Base-by-base conservation (phyloP, 2,888 invertebrate species). In the Drosophila putrida region DNA sequence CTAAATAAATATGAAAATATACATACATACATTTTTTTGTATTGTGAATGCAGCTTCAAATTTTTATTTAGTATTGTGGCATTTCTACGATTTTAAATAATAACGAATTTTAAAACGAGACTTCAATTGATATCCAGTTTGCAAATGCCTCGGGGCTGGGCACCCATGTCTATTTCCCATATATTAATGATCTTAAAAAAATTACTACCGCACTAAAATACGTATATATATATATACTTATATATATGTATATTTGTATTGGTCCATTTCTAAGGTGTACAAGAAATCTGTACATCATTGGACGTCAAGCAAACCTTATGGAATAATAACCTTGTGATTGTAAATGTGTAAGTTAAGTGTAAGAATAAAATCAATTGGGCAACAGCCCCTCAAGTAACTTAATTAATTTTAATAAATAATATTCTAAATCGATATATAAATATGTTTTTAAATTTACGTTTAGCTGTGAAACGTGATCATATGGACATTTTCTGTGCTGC, bases 341-440 rank as follows among this genome's bases (percentile, higher is more conserved):
- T 62, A 57, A 74, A 70, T 25, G 51, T 60, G 57, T 44, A 36
- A 53, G 38, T 46, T 55, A 65, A 55, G 58, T 51, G 61, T 71
- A 66, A 55, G 58, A 54, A 63, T 71, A 66, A 75, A 82, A 67
- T 81, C 65, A 72, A 79, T 75, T 72, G 49, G 62, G 63, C 78
- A 73, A 72, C 61, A 72, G 67, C 55, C 20, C 20, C 58, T 49
- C 33, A 67, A 67, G 62, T 63, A 72, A 63, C 78, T 75, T 73
- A 73, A 73, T 63, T 78, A 79, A 62, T 65, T 74, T 78, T 55
- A 81, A 78, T 78, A 80, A 78, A 78, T 78, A 80, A 77, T 74
- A 74, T 78, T 72, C 72, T 68, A 65, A 73, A 59, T 79, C 75
- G 65, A 78, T 58, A 67, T 76, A 65, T 71, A 75, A 69, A 64